A percentile compares a stretch with the other conserved stretches of the same genome.
These are phyloP conservation scores for Orchestia grillus DNA, from an alignment of 1,140 invertebrate species.

Conservation along the genomic window DNA sequence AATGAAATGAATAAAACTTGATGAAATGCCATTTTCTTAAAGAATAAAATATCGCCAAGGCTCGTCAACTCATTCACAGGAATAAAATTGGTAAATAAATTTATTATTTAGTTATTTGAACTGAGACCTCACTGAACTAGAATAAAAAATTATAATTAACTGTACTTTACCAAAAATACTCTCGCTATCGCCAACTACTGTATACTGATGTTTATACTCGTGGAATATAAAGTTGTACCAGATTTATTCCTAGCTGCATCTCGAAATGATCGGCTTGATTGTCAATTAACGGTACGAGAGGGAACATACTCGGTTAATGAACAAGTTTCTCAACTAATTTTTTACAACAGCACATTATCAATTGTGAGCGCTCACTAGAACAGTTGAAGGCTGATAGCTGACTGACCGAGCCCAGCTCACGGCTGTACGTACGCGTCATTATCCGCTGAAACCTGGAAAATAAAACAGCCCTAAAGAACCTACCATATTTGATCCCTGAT, in stretches of 20 bases:
- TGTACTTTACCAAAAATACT: no score
- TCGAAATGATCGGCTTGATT: background rate
- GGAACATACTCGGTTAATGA: background rate
- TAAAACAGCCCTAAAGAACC: background rate
- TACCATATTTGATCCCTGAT: background rate
- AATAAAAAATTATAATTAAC: no score
- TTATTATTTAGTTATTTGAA: background rate
- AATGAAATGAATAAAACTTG: background rate
- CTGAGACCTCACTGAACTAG: no score
- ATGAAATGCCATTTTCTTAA: background rate
- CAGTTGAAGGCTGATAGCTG: background rate
- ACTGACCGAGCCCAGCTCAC: no score
- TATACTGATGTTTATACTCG: no score
- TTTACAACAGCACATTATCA: background rate
- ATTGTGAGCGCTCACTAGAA: background rate
- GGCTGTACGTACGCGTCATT: background rate
- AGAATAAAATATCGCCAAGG: background rate
- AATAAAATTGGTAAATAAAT: background rate
- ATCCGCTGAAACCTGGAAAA: background rate
- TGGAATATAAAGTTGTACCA: no score
- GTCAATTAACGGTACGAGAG: background rate
- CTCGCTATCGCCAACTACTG: no score
- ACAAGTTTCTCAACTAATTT: background rate
- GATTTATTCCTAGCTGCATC: no score
- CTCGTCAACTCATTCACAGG: background rate